Evolutionary conservation across 1,140 invertebrate genomes (phyloP), one percentile per base, ranked within the genome.

Genomic region (Temnothorax nylanderi): DNA sequence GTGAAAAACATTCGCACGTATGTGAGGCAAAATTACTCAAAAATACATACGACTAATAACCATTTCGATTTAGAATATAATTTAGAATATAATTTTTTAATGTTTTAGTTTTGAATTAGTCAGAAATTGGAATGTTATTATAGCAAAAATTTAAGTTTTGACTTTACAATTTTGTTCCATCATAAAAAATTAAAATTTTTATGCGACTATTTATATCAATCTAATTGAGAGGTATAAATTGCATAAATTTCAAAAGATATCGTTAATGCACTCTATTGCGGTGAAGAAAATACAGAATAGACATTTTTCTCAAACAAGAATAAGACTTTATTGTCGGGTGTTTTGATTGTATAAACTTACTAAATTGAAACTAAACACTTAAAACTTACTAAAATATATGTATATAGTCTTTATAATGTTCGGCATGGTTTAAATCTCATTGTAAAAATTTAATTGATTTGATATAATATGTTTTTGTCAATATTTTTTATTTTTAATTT

Each of bases 1-100:
- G 2, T 74, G 13, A 47, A 75, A 60, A 65, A 75, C 49, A 62
- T 84, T 58, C 41, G 18, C 65, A 56, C 13, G 6, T 71, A 41
- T 4, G 54, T n/a, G 4, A 56, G 2, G 10, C 11, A 41, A 8
- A 84, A 62, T 75, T 84, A 74, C 4, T 75, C 18, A 13, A 75
- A 75, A 75, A 41, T 2, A 47, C 4, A 18, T 82, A 67, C 26
- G 51, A 16, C 8, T 34, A 26, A 5, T 49, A 18, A 71, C 34
- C 11, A 6, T 71, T 37, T 3, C 3, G 7, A 58, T 47, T n/a
- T 54, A 6, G 18, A 54, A 26, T 7, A 47, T 34, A 54, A 51
- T 37, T 60, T 69, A n/a, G 6, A 54, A 26, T 13, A 47, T 34
- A 54, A 51, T 37, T 60, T 67, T 11, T 41, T 51, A 80, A 21